Percentiles rank a stretch among this genome's conserved stretches.
phyloP scores from a whole-genome alignment of 1,140 invertebrate species.

The Bathynomus jamesi region DNA sequence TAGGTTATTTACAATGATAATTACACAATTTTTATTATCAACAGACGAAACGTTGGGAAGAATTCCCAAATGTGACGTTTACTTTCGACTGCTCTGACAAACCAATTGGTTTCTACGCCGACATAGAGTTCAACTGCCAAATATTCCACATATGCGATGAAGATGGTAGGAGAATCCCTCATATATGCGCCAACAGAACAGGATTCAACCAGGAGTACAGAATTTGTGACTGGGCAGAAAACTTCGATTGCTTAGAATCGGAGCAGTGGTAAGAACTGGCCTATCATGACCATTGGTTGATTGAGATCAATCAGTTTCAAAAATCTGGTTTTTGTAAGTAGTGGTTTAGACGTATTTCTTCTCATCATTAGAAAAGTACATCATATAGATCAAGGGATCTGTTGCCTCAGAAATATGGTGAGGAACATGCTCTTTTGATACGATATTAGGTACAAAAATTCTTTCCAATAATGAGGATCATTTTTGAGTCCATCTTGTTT shows the following conservation, averaged over 20 bases:
- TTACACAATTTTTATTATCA: slow-evolving; percentile 1
- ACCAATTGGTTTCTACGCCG: slow-evolving; percentile 55
- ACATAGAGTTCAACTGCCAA: slow-evolving; percentile 56
- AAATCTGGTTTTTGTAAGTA: no score
- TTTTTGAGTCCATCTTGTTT: no score
- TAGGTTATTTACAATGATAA: neutral
- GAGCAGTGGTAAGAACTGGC: slow-evolving; percentile 44
- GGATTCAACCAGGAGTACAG: slow-evolving; percentile 55
- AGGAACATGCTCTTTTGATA: no score
- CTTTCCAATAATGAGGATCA: no score
- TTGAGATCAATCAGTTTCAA: no score
- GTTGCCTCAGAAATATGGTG: no score
- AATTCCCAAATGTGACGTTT: slow-evolving; percentile 55
- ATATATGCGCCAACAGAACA: slow-evolving; percentile 55
- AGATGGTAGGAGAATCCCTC: slow-evolving; percentile 53
- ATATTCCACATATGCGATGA: slow-evolving; percentile 59
- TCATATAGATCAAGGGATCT: no score
- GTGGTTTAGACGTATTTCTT: no score
- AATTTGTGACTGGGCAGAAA: slow-evolving; percentile 55
- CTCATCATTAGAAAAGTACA: no score
- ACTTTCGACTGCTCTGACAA: slow-evolving; percentile 53
- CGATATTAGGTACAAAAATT: no score
- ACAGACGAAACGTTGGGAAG: slow-evolving; percentile 52
- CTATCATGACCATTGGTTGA: no score
- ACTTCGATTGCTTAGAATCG: slow-evolving; percentile 52